Evolutionary conservation across 2,113 vertebrate species (phyloP).

Genomic region (Amia ocellicauda): DNA sequence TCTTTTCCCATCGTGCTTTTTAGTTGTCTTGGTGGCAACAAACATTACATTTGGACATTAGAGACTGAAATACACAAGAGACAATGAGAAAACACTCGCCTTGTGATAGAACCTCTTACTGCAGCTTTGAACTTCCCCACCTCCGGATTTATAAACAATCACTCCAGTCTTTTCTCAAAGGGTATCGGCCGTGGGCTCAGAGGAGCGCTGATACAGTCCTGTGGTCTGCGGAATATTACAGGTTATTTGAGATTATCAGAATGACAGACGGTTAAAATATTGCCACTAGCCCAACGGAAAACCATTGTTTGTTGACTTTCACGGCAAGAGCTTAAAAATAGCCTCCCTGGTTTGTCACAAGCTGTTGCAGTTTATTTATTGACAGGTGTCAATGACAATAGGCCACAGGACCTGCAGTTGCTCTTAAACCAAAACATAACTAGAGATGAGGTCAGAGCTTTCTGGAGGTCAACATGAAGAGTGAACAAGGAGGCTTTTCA

Average conservation of each 20-base stretch:
- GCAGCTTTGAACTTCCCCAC: conserved; percentile 32
- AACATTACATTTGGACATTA: too few relatives aligned
- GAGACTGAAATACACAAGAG: neutral
- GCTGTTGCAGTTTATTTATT: conserved; percentile 14
- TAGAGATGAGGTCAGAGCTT: too few relatives aligned
- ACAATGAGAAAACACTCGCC: conserved; percentile 15
- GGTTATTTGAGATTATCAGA: too few relatives aligned
- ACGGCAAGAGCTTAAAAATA: conserved; percentile 18
- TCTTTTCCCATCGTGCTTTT: too few relatives aligned
- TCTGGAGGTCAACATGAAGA: too few relatives aligned
- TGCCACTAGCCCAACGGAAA: too few relatives aligned
- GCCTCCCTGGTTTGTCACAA: conserved; percentile 6
- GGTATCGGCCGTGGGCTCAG: conserved; percentile 17
- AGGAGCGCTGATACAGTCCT: neutral
- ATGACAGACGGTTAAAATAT: too few relatives aligned
- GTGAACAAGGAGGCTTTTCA: too few relatives aligned
- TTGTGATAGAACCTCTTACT: conserved; percentile 29
- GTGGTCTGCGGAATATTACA: neutral
- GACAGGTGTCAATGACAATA: conserved; percentile 32
- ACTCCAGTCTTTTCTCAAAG: conserved; percentile 30
- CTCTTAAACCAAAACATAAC: too few relatives aligned
- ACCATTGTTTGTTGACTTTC: too few relatives aligned
- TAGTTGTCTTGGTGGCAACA: too few relatives aligned
- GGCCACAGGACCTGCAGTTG: too few relatives aligned
- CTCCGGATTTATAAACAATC: conserved; percentile 24